A percentile compares a stretch with the other conserved stretches of the same genome.
Evolutionary conservation across 1,140 invertebrate species (phyloP).

Genomic region (Proctacanthus coquilletti): DNA sequence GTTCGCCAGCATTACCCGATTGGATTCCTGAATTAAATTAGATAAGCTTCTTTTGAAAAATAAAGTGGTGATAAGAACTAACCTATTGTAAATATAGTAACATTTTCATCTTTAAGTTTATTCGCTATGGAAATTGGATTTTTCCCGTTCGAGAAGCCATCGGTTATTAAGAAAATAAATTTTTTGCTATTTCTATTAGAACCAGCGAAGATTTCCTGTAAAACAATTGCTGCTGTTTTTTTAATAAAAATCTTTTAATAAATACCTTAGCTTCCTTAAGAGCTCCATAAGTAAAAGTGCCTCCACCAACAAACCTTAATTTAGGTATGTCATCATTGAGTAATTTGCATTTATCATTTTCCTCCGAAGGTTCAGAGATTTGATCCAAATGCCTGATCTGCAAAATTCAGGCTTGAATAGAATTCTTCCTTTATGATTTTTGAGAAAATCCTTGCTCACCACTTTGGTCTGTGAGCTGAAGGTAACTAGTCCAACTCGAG

Average conservation of each 20-base stretch:
- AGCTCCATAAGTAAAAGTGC: slow-evolving; percentile 52
- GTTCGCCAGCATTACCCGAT: slow-evolving; percentile 49
- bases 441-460: too few relatives aligned
- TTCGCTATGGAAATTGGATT: slow-evolving; percentile 44
- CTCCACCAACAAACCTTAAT: slow-evolving; percentile 47
- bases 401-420: slow-evolving; percentile 1
- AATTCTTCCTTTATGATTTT: neutral
- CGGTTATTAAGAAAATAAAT: slow-evolving; percentile 51
- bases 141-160: slow-evolving; percentile 57
- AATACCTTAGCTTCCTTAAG: slow-evolving; percentile 44
- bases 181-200: slow-evolving; percentile 36
- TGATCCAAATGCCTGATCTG: slow-evolving; percentile 44
- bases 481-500: slow-evolving; percentile 47
- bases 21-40: slow-evolving; percentile 34
- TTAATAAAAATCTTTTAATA: neutral
- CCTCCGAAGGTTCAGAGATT: slow-evolving; percentile 31
- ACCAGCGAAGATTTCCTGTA: slow-evolving; percentile 38
- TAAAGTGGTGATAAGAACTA: too few relatives aligned
- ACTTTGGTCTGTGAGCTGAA: slow-evolving; percentile 45
- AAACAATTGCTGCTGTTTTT: too few relatives aligned
- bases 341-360: slow-evolving; percentile 46
- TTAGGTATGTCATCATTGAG: slow-evolving; percentile 42
- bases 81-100: slow-evolving; percentile 48
- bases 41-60: neutral
- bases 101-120: slow-evolving; percentile 35